These are phyloP conservation scores for Gymnoscelis rufifasciata DNA, from an alignment of 2,888 invertebrate genomes.

Conservation along the genomic window DNA sequence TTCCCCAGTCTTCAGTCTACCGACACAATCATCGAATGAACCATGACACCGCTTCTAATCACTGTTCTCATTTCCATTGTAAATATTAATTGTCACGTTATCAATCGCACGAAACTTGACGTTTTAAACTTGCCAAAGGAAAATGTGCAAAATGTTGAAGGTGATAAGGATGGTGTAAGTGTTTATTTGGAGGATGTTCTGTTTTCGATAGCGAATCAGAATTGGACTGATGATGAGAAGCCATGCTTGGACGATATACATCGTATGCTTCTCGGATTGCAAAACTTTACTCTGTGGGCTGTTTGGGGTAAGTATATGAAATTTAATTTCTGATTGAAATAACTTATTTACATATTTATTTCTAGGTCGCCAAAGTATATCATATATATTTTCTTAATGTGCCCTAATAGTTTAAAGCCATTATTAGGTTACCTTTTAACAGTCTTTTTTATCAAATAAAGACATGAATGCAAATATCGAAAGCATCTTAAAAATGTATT, in stretches of 20 bases:
- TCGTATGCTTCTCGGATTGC: constrained; percentile 53
- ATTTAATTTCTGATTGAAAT: too few relatives aligned
- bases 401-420: too few relatives aligned
- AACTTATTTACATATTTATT: neutral
- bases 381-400: too few relatives aligned
- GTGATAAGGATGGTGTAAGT: constrained; percentile 32
- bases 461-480: too few relatives aligned
- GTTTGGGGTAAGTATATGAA: constrained; percentile 71
- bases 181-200: constrained; percentile 67
- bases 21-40: constrained; percentile 31
- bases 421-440: too few relatives aligned
- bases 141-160: constrained; percentile 15
- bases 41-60: constrained; percentile 39
- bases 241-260: constrained; percentile 58
- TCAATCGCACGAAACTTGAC: constrained; percentile 28
- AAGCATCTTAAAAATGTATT: too few relatives aligned
- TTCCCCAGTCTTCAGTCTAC: constrained; percentile 33
- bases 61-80: constrained; percentile 16
- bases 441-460: too few relatives aligned
- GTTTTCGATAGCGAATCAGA: constrained; percentile 52
- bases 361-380: too few relatives aligned
- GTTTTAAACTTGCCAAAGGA: constrained; percentile 24
- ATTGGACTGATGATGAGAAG: constrained; percentile 56
- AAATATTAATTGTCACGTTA: constrained; percentile 34
- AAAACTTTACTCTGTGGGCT: constrained; percentile 78